Base-by-base conservation (phyloP, 2,113 vertebrate genomes). In the Brachypteracias leptosomus region DNA sequence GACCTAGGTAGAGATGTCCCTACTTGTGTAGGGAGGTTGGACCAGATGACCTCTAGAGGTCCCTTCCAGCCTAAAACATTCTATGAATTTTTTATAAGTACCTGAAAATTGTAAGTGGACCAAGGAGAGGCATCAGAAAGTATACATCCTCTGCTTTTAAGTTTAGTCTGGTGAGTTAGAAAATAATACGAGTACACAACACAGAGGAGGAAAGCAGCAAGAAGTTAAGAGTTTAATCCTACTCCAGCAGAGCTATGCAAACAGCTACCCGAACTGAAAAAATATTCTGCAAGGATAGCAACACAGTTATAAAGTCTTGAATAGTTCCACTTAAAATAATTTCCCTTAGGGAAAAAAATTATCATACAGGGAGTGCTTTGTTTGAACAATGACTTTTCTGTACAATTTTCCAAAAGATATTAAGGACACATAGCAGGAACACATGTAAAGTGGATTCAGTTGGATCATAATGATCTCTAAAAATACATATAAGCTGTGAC, bases 401-500 rank as follows among this genome's bases (percentile, higher is more conserved):
- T 86, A 29, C 71, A 52, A 18, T 84, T 70, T 90, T 75, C 70
- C 35, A 77, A 8, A 90, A 89, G 85, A 54, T 82, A 61, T 62
- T 77, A 77, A 84, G 72, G 40, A 71, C 81, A 61, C 19, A 22
- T 52, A 61, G 29, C 68, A 84, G 63, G 55, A 88, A 19, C 33
- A 51, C 38, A 13, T 86, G 62, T 79, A 22, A 81, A 86, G 35
- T 35, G 59, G 26, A 90, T 95, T 77, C 82, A 75, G 19, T 72
- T 84, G 77, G 67, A 86, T 94, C 58, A 28, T 89, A 72, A 44
- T 89, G 74, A 85, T 90, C 51, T 94, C 84, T 88, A 82, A 89
- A 93, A 90, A 82, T 91, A 89, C 26, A 66, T 95, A 19, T 46
- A 94, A 88, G 57, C 79, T 91, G 59, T 89, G 67, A 84, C 58